A percentile compares a stretch with the other conserved stretches of the same genome.
Conservation (phyloP, 2,113 vertebrate genomes). For the Neogale vison region DNA sequence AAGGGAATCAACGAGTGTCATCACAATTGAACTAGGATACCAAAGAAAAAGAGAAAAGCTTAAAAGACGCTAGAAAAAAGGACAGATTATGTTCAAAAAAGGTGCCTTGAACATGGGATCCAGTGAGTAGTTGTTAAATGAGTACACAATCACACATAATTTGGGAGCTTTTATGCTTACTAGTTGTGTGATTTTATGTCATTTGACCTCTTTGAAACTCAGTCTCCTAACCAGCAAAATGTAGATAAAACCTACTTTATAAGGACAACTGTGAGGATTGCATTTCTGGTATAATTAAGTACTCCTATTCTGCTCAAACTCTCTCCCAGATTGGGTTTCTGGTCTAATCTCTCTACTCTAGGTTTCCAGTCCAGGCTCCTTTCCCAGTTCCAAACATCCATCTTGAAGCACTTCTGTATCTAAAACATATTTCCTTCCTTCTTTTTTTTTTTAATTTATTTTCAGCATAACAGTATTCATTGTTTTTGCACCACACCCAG, state of each 20-base stretch:
- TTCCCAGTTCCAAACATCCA: conserved; percentile 25
- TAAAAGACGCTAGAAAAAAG: background rate
- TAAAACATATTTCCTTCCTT: conserved; percentile 11
- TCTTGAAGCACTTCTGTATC: background rate
- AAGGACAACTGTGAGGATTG: background rate
- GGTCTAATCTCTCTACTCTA: background rate
- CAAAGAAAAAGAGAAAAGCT: background rate
- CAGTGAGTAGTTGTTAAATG: background rate
- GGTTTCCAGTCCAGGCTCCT: background rate
- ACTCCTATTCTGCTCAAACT: background rate
- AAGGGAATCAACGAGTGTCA: background rate
- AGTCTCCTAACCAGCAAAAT: background rate
- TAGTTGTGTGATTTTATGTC: background rate
- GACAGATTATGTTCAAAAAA: background rate
- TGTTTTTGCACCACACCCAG: too few relatives aligned
- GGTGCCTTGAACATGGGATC: background rate
- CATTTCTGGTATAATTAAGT: background rate
- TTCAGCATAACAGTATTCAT: too few relatives aligned
- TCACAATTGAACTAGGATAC: background rate
- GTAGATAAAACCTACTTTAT: background rate
- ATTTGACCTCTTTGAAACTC: conserved; percentile 24
- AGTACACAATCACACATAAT: background rate
- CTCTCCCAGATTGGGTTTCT: conserved; percentile 10
- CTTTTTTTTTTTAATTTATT: background rate
- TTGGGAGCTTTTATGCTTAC: background rate